phyloP scores from a whole-genome alignment of 2,797 vertebrate species.

The Oceanodroma leucorhoa region DNA sequence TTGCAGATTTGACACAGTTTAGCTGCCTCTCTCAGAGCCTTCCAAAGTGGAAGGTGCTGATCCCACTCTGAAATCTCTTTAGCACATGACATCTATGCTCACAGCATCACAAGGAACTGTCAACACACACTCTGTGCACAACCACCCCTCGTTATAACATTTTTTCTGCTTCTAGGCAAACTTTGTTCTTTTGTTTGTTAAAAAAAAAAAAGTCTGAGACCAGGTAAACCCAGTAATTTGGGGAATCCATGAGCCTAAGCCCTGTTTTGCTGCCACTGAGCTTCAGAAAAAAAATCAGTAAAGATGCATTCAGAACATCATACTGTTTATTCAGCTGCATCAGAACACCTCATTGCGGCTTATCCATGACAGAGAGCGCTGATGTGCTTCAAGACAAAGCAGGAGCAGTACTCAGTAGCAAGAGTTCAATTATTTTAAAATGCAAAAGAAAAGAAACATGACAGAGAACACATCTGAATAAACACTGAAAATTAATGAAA shows the following conservation, averaged over 20 bases:
- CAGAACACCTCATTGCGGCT: neutral
- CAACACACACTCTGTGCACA: neutral
- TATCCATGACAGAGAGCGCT: neutral
- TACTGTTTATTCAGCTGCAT: neutral
- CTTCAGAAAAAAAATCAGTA: neutral
- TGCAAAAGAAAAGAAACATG: neutral
- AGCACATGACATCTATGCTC: neutral
- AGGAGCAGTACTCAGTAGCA: neutral
- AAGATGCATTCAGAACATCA: neutral
- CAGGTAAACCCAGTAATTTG: neutral
- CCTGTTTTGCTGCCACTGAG: neutral
- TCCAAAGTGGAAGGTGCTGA: neutral
- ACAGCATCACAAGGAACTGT: neutral
- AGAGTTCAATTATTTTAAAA: constrained; percentile 13
- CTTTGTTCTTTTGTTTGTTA: neutral
- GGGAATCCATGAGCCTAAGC: neutral
- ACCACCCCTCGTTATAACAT: neutral
- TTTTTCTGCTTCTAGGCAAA: neutral
- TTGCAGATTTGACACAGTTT: neutral
- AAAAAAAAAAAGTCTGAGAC: neutral
- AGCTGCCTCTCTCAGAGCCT: neutral
- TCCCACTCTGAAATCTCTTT: neutral
- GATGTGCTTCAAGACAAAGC: neutral
- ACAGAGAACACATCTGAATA: constrained; percentile 14
- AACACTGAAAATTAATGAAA: neutral